Base-by-base conservation (phyloP, 37 sponge, comb jelly and placozoan genomes). In the Ephydatia muelleri region DNA sequence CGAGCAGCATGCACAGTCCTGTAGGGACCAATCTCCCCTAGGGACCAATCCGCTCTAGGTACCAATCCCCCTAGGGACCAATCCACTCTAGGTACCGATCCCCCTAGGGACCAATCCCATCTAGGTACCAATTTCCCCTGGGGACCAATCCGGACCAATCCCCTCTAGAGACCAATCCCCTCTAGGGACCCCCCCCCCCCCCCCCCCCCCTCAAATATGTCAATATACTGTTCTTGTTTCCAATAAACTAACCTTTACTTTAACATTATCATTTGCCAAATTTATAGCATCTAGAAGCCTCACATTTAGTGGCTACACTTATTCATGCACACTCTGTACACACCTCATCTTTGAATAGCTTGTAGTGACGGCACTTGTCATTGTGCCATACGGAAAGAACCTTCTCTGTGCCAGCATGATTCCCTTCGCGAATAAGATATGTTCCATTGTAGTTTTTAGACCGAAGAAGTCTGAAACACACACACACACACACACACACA, bases 331-430 rank as follows among this genome's bases (percentile, higher is more conserved):
- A 30, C 32, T 65, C 38, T 19, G 21, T 2, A 39, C 66, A 21
- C 57, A 86, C 90, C 64, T 86, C 80, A 73, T 89, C 87, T 43
- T 86, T 83, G 72, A 88, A 93, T 22, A 93, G 75, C 66, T 89
- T 93, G 81, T 89, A 93, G 49, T 93, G 93, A 0, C 86, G 86
- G 70, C 93, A 93, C 36, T 82, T 82, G 64, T 86, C 83, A 19
- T 77, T 78, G 70, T 85, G 74, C 91, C 90, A 93, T 39, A 93
- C 93, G 3, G 93, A 89, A 5, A 93, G 57, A 1, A 92, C 92
- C 37, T 83, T 77, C 30, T 85, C 82, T 66, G 89, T 76, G 16
- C 90, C 90, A 1, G 89, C 86, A 40, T 85, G 92, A 28, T 67
- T 16, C 14, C 92, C 89, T 14, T 40, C 89, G 27, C 92, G 75